These are phyloP conservation scores for Delphinapterus leucas DNA, from an alignment of 2,113 vertebrate species.

Conservation along the genomic window DNA sequence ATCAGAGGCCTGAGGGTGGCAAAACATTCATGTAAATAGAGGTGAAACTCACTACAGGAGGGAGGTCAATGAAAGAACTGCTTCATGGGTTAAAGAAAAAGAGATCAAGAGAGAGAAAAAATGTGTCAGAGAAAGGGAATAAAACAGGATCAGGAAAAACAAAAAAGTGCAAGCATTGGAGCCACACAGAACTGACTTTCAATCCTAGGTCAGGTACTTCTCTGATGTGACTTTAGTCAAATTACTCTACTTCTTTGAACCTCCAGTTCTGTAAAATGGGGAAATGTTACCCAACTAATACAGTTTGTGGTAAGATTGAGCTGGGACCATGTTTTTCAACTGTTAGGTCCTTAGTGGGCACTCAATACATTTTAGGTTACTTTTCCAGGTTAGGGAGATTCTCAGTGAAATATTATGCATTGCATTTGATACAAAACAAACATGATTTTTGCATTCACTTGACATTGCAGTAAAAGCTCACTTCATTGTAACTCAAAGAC, in stretches of 20 bases:
- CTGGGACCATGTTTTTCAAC: not conserved
- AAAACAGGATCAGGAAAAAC: not conserved
- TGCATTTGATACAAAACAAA: not conserved
- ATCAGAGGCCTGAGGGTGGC: constrained; percentile 87
- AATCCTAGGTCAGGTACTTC: not conserved
- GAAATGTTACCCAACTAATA: not conserved
- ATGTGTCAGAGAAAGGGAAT: not conserved
- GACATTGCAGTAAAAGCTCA: not conserved
- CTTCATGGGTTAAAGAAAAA: not conserved
- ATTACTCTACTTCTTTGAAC: not conserved
- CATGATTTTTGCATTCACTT: not conserved
- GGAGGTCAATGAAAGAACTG: not conserved
- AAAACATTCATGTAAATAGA: not conserved
- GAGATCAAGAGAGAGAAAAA: not conserved
- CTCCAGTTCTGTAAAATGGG: not conserved
- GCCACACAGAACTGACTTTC: not conserved
- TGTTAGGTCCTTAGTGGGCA: not conserved
- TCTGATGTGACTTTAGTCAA: not conserved
- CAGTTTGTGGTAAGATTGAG: not conserved
- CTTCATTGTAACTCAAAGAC: not conserved
- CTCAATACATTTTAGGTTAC: not conserved
- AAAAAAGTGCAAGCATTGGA: not conserved
- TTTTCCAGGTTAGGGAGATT: not conserved
- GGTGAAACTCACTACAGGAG: not conserved
- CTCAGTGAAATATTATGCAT: not conserved